A percentile compares a stretch with the other conserved stretches of the same genome.
Evolutionary conservation across 2,113 vertebrate species (phyloP).

Genomic region (Psilopsiagon aurifrons): DNA sequence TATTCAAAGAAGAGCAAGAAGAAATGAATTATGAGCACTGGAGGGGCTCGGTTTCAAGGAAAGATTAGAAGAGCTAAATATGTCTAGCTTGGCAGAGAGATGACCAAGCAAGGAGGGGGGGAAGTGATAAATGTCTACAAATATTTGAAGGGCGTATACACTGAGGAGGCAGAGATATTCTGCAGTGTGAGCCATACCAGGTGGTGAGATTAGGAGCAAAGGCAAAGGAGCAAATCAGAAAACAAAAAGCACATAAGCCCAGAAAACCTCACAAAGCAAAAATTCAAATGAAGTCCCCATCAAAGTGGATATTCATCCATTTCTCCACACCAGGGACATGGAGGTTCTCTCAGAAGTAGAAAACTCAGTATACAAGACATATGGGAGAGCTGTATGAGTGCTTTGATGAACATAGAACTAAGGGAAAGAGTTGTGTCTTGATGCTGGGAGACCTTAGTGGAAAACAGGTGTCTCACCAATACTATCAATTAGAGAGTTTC

Average conservation of each 20-base stretch:
- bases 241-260: neutral
- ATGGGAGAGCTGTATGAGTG: neutral
- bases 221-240: neutral
- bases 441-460: constrained; percentile 20
- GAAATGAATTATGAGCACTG: constrained; percentile 54
- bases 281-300: neutral
- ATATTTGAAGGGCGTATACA: constrained; percentile 56
- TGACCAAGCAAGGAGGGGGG: constrained; percentile 25
- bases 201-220: constrained; percentile 56
- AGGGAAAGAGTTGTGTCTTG: constrained; percentile 18
- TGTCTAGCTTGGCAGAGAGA: constrained; percentile 62
- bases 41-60: constrained; percentile 17
- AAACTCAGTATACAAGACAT: neutral
- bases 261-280: neutral
- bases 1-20: constrained; percentile 49
- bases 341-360: constrained; percentile 22
- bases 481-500: constrained; percentile 13
- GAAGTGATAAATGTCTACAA: constrained; percentile 61
- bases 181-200: constrained; percentile 47
- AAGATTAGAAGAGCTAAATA: constrained; percentile 71
- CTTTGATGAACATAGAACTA: constrained; percentile 4
- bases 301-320: neutral
- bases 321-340: neutral
- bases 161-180: constrained; percentile 24
- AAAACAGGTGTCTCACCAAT: constrained; percentile 45